These are phyloP conservation scores for Cyphomyrus plagiostoma DNA, from an alignment of 2,113 vertebrate species.

Conservation along the genomic window DNA sequence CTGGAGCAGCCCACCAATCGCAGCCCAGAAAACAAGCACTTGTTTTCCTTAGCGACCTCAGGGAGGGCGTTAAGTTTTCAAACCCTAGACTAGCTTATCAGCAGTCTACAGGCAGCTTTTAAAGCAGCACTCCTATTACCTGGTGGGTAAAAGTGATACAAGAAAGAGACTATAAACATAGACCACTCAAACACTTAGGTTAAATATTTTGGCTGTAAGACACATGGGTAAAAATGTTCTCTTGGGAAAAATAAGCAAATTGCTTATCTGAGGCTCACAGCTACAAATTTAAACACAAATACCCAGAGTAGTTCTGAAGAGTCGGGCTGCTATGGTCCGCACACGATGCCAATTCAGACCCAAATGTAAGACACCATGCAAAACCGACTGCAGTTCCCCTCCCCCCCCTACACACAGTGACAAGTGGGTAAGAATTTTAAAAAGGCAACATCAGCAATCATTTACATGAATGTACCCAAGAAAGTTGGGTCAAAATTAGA, in stretches of 20 bases:
- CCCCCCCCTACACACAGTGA: not conserved
- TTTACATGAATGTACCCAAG: not conserved
- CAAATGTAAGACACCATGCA: not conserved
- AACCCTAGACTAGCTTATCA: not conserved
- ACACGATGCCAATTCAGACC: not conserved
- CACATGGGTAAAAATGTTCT: not conserved
- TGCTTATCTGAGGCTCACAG: not conserved
- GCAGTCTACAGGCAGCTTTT: not conserved
- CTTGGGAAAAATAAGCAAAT: not conserved
- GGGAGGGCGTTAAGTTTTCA: not conserved
- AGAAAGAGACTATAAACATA: constrained; percentile 33
- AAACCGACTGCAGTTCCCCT: not conserved
- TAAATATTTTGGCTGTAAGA: not conserved
- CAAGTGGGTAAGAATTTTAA: not conserved
- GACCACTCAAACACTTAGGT: constrained; percentile 32
- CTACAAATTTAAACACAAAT: not conserved
- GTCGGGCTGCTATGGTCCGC: not conserved
- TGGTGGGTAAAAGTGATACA: not conserved
- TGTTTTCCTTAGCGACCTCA: not conserved
- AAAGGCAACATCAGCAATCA: not conserved
- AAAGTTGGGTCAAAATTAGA: not conserved
- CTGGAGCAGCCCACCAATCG: not conserved
- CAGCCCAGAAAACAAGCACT: constrained; percentile 5
- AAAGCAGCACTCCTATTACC: not conserved
- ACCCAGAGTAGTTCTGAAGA: not conserved